Conservation (phyloP, 2,113 vertebrate genomes). For the Leucopsar rothschildi region DNA sequence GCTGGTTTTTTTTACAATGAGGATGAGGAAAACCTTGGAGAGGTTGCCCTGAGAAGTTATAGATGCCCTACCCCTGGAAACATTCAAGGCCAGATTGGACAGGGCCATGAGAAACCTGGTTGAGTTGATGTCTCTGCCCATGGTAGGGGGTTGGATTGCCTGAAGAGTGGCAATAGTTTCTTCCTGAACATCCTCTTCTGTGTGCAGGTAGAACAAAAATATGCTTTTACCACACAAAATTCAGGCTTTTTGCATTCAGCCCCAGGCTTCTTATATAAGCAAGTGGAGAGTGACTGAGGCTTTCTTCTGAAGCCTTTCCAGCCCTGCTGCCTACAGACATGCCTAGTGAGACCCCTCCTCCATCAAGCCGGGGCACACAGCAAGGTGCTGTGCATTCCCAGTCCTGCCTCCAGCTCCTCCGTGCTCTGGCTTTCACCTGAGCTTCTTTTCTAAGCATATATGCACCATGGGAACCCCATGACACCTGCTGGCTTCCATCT, state of each 20-base stretch:
- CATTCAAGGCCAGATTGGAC: not conserved
- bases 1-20: no score
- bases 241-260: not conserved
- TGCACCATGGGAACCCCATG: not conserved
- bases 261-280: not conserved
- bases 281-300: not conserved
- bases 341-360: not conserved
- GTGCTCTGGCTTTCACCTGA: not conserved
- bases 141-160: not conserved
- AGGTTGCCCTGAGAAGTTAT: not conserved
- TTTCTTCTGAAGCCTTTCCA: not conserved
- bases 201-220: not conserved
- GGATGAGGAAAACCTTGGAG: no score
- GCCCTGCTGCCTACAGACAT: not conserved
- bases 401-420: not conserved
- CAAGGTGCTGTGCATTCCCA: not conserved
- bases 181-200: not conserved
- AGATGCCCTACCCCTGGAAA: not conserved
- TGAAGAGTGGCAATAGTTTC: not conserved
- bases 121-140: not conserved
- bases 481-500: not conserved
- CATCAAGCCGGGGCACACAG: rapidly evolving
- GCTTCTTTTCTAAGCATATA: not conserved
- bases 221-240: not conserved
- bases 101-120: not conserved